These are phyloP conservation scores for Hedychridium roseum DNA, from an alignment of 2,888 invertebrate genomes.

Conservation along the genomic window DNA sequence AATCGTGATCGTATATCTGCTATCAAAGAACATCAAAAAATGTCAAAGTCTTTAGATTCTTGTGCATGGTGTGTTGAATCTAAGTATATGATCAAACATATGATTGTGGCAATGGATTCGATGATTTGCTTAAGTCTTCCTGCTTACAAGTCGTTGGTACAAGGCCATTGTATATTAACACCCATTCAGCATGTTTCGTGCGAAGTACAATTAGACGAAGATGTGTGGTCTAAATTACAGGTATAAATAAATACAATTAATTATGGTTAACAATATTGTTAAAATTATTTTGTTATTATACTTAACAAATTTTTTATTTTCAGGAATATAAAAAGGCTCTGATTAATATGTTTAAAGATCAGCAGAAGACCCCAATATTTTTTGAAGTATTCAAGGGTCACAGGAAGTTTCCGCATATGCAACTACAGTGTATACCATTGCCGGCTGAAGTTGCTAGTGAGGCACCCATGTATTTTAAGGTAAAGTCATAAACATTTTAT, in stretches of 20 bases:
- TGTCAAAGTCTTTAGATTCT: conserved; percentile 76
- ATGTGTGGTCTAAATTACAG: conserved; percentile 90
- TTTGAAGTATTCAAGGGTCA: conserved; percentile 86
- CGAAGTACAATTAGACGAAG: conserved; percentile 89
- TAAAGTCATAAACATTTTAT: conserved; percentile 35
- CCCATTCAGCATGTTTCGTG: conserved; percentile 84
- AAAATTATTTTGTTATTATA: background rate
- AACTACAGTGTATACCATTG: conserved; percentile 88
- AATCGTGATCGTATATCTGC: conserved; percentile 72
- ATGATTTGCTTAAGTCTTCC: conserved; percentile 89
- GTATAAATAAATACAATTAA: conserved; percentile 61
- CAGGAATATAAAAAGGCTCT: conserved; percentile 81
- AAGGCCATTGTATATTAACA: conserved; percentile 86
- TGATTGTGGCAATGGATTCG: conserved; percentile 81
- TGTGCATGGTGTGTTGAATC: conserved; percentile 88
- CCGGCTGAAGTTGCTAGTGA: conserved; percentile 84
- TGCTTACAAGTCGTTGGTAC: conserved; percentile 78
- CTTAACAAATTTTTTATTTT: conserved; percentile 40
- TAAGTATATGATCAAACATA: conserved; percentile 80
- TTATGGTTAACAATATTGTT: background rate
- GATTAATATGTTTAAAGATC: conserved; percentile 77
- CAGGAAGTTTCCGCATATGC: conserved; percentile 82
- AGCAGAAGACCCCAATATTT: conserved; percentile 84
- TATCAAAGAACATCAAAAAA: conserved; percentile 76
- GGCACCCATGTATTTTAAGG: conserved; percentile 95